These are phyloP conservation scores for Pyralis farinalis DNA, from an alignment of 2,888 invertebrate genomes.

Conservation along the genomic window DNA sequence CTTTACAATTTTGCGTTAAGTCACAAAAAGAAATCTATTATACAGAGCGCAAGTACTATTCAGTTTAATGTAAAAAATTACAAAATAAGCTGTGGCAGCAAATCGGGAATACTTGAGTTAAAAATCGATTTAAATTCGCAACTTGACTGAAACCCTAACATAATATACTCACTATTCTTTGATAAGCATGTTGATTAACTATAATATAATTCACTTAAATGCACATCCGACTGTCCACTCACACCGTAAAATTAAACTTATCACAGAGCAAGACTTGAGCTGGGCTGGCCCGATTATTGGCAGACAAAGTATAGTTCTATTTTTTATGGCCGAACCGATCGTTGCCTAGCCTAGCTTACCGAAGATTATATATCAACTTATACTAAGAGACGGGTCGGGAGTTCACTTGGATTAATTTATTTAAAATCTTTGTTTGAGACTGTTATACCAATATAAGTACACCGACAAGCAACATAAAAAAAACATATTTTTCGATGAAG, in stretches of 20 bases:
- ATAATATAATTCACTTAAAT: constrained; percentile 67
- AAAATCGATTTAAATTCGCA: constrained; percentile 72
- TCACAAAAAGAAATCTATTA: background rate
- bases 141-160: constrained; percentile 57
- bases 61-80: constrained; percentile 36
- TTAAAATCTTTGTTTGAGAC: too few relatives aligned
- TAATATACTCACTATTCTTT: constrained; percentile 85
- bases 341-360: too few relatives aligned
- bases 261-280: constrained; percentile 77
- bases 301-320: constrained; percentile 68
- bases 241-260: constrained; percentile 64
- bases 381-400: too few relatives aligned
- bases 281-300: constrained; percentile 65
- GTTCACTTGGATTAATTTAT: too few relatives aligned
- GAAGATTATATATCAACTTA: too few relatives aligned
- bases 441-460: too few relatives aligned
- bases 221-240: constrained; percentile 80
- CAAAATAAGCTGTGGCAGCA: constrained; percentile 35
- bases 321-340: constrained; percentile 42
- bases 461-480: too few relatives aligned
- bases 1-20: background rate
- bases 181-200: constrained; percentile 83
- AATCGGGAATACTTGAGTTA: constrained; percentile 35
- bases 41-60: too few relatives aligned
- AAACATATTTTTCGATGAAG: too few relatives aligned